Conservation (phyloP, 2,797 vertebrate species). For the Xenentodon cancila region DNA sequence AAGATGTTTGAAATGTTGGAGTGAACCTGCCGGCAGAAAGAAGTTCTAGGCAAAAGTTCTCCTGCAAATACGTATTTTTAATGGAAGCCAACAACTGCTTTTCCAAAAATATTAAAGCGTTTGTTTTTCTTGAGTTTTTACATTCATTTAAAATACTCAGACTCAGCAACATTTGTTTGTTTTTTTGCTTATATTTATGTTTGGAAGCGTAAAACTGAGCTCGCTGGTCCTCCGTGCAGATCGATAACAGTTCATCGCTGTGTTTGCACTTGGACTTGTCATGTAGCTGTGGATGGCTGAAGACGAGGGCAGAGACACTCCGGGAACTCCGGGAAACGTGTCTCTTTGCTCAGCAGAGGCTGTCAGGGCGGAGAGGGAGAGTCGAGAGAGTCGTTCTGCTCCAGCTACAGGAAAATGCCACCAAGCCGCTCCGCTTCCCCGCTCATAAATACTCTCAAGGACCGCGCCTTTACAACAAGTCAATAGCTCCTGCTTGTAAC, state of each 20-base stretch:
- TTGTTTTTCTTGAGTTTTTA: too few relatives aligned
- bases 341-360: conserved; percentile 62
- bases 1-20: too few relatives aligned
- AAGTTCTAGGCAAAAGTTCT: too few relatives aligned
- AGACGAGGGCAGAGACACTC: conserved; percentile 23
- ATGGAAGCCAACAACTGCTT: too few relatives aligned
- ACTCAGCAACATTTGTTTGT: too few relatives aligned
- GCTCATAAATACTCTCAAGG: conserved; percentile 82
- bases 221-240: conserved; percentile 12
- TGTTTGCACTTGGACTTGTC: conserved; percentile 50
- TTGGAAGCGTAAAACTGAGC: not conserved
- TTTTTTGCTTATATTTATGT: too few relatives aligned
- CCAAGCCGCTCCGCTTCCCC: conserved; percentile 65
- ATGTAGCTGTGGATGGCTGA: conserved; percentile 47
- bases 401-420: conserved; percentile 69
- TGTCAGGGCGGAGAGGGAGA: conserved; percentile 58
- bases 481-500: conserved; percentile 76
- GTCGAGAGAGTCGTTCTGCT: conserved; percentile 67
- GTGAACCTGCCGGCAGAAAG: too few relatives aligned
- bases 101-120: too few relatives aligned
- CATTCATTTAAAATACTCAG: too few relatives aligned
- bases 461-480: conserved; percentile 78
- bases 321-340: conserved; percentile 60
- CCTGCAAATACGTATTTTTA: too few relatives aligned
- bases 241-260: conserved; percentile 47